Evolutionary conservation across 2,888 invertebrate species (phyloP).

Genomic region (Hanleya hanleyi): DNA sequence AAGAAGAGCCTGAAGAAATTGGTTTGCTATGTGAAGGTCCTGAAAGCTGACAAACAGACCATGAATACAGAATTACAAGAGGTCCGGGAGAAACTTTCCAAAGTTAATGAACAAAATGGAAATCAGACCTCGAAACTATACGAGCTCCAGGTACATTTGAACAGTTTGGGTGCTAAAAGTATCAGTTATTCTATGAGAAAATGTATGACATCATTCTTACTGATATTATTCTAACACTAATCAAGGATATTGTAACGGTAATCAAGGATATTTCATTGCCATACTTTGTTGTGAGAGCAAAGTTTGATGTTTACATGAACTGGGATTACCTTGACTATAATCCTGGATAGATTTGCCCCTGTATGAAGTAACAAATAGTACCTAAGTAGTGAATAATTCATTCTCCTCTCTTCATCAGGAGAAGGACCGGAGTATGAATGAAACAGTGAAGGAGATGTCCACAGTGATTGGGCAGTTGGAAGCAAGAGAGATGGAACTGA

Average conservation of each 20-base stretch:
- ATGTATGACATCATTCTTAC: too few species aligned
- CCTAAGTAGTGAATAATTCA: too few species aligned
- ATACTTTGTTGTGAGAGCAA: too few species aligned
- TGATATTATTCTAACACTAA: too few species aligned
- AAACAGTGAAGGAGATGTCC: conserved; percentile 50
- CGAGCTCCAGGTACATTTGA: conserved; percentile 30
- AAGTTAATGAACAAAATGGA: conserved; percentile 47
- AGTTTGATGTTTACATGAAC: too few species aligned
- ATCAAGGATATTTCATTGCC: too few species aligned
- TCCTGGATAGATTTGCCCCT: not conserved
- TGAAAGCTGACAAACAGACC: conserved; percentile 46
- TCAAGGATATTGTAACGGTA: too few species aligned
- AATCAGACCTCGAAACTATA: conserved; percentile 40
- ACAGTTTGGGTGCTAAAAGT: not conserved
- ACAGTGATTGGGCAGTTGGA: conserved; percentile 51
- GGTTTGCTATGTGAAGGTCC: conserved; percentile 41
- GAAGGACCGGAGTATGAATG: conserved; percentile 46
- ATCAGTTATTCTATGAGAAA: not conserved
- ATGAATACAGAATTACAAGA: conserved; percentile 50
- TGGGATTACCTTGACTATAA: not conserved
- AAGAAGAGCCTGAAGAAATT: conserved; percentile 50
- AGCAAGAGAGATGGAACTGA: conserved; percentile 62
- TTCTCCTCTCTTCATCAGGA: too few species aligned
- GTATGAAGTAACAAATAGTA: not conserved
- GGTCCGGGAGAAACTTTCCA: conserved; percentile 46